Evolutionary conservation across 1,140 invertebrate species (phyloP).

Genomic region (Drosophila guanche): DNA sequence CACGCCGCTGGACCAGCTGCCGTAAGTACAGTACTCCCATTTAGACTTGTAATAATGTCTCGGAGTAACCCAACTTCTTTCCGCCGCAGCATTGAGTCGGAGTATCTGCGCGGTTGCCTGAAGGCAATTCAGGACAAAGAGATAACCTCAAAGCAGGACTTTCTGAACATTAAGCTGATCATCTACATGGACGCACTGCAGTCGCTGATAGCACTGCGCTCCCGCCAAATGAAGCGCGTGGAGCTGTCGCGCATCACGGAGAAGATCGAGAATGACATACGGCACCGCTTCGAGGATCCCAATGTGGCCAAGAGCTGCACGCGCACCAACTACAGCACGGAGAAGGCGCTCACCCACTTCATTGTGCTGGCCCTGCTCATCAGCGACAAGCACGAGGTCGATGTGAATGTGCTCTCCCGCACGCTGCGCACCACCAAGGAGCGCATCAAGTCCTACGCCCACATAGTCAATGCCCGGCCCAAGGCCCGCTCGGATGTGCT

Average conservation of each 20-base stretch:
- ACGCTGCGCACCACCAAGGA: constrained; percentile 63
- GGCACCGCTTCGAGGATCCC: constrained; percentile 67
- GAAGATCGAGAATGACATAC: constrained; percentile 79
- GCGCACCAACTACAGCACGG: constrained; percentile 62
- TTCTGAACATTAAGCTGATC: constrained; percentile 70
- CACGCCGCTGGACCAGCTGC: constrained; percentile 49
- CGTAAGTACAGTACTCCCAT: constrained; percentile 54
- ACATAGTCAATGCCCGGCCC: constrained; percentile 68
- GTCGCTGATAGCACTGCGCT: constrained; percentile 62
- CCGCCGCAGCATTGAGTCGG: constrained; percentile 61
- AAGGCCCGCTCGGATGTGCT: constrained; percentile 62
- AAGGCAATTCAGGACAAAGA: constrained; percentile 52
- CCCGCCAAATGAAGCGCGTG: constrained; percentile 55
- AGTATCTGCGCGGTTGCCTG: constrained; percentile 58
- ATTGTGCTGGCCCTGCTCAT: constrained; percentile 73
- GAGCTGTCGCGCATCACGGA: constrained; percentile 74
- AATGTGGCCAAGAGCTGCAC: constrained; percentile 55
- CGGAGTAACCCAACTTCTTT: neutral
- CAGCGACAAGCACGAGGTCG: constrained; percentile 64
- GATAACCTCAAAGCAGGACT: constrained; percentile 39
- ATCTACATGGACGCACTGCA: constrained; percentile 77
- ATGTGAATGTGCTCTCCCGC: constrained; percentile 54
- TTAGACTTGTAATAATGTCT: no score
- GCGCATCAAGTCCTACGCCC: constrained; percentile 69
- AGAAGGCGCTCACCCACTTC: constrained; percentile 79